Percentiles rank a stretch among this genome's conserved stretches.
Evolutionary conservation across 2,888 invertebrate genomes (phyloP).

Genomic region (Falcaria lacertinaria): DNA sequence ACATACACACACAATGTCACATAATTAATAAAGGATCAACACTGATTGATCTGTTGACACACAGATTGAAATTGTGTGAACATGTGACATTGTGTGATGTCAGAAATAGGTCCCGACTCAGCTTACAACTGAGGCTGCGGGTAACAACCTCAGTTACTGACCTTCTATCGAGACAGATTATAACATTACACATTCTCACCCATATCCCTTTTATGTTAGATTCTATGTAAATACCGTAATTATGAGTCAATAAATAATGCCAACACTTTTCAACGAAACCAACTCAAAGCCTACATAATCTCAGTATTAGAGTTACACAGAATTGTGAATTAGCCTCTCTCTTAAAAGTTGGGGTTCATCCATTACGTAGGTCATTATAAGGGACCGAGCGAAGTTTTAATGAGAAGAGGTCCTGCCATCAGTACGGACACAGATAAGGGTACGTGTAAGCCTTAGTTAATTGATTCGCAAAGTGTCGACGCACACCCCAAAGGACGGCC

Average conservation of each 20-base stretch:
- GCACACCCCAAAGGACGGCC: conserved; percentile 23
- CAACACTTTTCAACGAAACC: neutral
- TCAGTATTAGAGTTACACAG: conserved; percentile 20
- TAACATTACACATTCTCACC: no score
- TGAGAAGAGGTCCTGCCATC: conserved; percentile 46
- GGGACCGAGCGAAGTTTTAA: conserved; percentile 58
- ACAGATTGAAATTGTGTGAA: no score
- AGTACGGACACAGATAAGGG: conserved; percentile 37
- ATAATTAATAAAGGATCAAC: no score
- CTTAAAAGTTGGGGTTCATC: conserved; percentile 33
- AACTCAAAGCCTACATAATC: conserved; percentile 3
- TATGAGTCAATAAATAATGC: neutral
- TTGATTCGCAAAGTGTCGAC: conserved; percentile 51
- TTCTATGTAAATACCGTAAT: no score
- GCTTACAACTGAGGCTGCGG: no score
- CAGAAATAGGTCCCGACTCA: no score
- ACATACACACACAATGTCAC: no score
- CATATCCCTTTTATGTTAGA: no score
- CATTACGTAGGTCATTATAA: conserved; percentile 53
- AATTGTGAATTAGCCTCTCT: conserved; percentile 38
- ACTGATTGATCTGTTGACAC: no score
- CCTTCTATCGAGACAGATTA: no score
- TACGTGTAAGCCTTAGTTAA: conserved; percentile 45
- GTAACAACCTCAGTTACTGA: no score
- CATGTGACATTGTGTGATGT: no score